Base-by-base conservation (phyloP, 35 echinoderm and acorn worm genomes). In the Apostichopus californicus region DNA sequence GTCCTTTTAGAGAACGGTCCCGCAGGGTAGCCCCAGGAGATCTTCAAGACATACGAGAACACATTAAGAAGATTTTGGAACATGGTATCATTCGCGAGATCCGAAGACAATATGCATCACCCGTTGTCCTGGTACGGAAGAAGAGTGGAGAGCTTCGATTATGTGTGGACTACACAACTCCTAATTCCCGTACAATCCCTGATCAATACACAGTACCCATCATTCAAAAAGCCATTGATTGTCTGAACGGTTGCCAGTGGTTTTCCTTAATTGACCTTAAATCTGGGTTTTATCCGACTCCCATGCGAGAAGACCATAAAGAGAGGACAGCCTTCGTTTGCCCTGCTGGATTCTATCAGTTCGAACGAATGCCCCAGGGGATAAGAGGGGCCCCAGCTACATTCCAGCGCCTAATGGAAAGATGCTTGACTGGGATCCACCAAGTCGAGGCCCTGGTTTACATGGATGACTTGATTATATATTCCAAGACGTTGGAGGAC, bases 191-290 rank as follows among this genome's bases (percentile, higher is more conserved):
- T 14, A 92, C 92, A 6, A 21, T 92, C 8, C 95, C 89, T 14
- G 90, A 96, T 71, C 88, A 93, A 54, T 92, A 96, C 70, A 61
- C 90, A 56, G 90, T 96, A 11, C 93, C 95, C 60, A 54, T 94
- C 6, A 84, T 96, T 8, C 90, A 94, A 72, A 93, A 96, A 21
- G 93, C 93, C 1, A 10, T 96, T 22, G 95, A 96, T 75, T 87
- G 58, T 78, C 65, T 94, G 20, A 89, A 71, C 22, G 93, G 77
- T 2, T 92, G 79, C 55, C 72, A 24, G 0, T 96, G 95, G 95
- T 96, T 96, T 58, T 92, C 93, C 6, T 83, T 94, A n/a, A 92
- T 96, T 22, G 93, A 96, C 78, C 61, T 96, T 9, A 96, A 96
- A 26, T 96, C 95, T 4, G 95, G 95, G 23, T 97, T 77, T 64